phyloP scores from a whole-genome alignment of 2,113 vertebrate genomes.

The Hypomesus transpacificus region DNA sequence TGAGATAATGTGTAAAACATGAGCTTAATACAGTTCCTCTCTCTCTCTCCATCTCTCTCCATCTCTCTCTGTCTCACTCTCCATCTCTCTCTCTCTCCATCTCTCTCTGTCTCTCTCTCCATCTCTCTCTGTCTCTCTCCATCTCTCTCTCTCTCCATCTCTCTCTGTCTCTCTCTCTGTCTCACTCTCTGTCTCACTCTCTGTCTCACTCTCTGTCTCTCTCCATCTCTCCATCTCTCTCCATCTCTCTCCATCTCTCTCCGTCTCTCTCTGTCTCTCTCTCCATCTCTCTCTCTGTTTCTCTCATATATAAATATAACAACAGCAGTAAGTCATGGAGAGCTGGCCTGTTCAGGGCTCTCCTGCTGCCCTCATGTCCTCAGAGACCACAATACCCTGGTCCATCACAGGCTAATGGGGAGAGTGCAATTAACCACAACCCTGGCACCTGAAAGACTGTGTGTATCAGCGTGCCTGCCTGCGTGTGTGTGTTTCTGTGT shows the following conservation, averaged over 20 bases:
- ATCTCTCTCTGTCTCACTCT: background rate
- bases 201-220: no score
- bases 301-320: background rate
- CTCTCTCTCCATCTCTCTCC: slow-evolving; percentile 7
- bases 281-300: slow-evolving; percentile 3
- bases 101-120: background rate
- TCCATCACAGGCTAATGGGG: slow-evolving; percentile 64
- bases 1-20: slow-evolving; percentile 30
- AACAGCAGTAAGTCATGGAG: background rate
- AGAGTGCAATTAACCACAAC: slow-evolving; percentile 72
- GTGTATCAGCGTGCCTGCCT: slow-evolving; percentile 3
- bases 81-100: background rate
- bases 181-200: background rate
- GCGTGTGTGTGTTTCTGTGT: slow-evolving; percentile 19
- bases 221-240: slow-evolving; percentile 14
- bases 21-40: background rate
- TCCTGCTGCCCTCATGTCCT: slow-evolving; percentile 54
- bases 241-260: background rate
- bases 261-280: background rate
- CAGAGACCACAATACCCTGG: slow-evolving; percentile 57
- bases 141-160: background rate
- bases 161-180: background rate
- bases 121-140: background rate
- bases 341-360: slow-evolving; percentile 34
- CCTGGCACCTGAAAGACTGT: slow-evolving; percentile 68